Evolutionary conservation across 1,140 invertebrate genomes (phyloP).

Genomic region (Plectrocnemia conspersa): DNA sequence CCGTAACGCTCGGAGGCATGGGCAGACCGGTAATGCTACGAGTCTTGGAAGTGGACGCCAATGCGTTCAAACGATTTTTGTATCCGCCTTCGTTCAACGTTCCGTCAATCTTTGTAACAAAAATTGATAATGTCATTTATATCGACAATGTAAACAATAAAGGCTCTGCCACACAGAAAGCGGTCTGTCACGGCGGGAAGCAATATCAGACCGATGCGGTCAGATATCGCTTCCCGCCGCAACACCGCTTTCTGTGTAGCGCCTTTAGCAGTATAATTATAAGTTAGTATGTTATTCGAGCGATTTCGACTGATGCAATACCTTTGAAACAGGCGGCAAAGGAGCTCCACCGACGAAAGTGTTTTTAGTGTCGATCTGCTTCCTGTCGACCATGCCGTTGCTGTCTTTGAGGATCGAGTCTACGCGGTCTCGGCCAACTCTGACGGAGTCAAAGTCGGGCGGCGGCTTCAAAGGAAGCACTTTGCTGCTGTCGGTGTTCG

Average conservation of each 20-base stretch:
- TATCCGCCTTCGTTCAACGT: constrained; percentile 47
- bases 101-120: constrained; percentile 36
- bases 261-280: background rate
- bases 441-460: constrained; percentile 41
- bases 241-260: background rate
- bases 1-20: constrained; percentile 78
- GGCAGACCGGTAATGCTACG: constrained; percentile 70
- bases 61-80: constrained; percentile 36
- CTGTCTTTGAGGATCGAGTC: constrained; percentile 28
- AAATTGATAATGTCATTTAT: constrained; percentile 31
- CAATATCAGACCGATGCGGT: background rate
- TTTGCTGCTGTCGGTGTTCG: constrained; percentile 28
- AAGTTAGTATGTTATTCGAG: background rate
- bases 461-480: constrained; percentile 27
- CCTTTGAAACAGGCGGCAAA: constrained; percentile 28
- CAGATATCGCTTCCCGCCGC: background rate
- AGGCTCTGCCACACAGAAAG: too few species aligned
- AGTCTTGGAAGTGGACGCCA: constrained; percentile 43
- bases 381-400: constrained; percentile 32
- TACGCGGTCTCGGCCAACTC: constrained; percentile 32
- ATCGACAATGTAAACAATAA: background rate
- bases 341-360: constrained; percentile 33
- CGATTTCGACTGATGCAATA: constrained; percentile 4
- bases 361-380: constrained; percentile 35
- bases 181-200: background rate